Base-by-base conservation (phyloP, 1,140 invertebrate genomes). In the Armadillidium nasatum region DNA sequence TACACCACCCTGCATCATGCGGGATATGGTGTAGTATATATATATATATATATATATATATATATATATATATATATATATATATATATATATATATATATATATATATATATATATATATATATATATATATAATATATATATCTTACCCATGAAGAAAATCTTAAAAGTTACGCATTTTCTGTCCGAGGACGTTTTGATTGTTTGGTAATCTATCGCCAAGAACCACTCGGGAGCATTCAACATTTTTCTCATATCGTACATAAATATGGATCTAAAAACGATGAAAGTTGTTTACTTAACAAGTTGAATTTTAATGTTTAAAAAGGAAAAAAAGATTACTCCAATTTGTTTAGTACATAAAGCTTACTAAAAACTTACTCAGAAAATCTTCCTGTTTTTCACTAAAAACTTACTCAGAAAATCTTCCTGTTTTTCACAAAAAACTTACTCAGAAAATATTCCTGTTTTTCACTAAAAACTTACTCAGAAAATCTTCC, bases 141-240 rank as follows among this genome's bases (percentile, higher is more conserved):
- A 13, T 22, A 33, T 66, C 66, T 81, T 83, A 90, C 89, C 91
- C 87, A 91, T 93, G 82, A 96, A 96, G 84, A 96, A 93, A 76
- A 96, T 86, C 46, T 93, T 87, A 81, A 96, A 88, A 85, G 96
- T 94, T n/a, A 96, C 88, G 83, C 94, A 97, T 74, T 90, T 87
- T 69, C 91, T 91, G 79, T 89, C 87, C 79, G 94, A 90, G 68
- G 96, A 86, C 43, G 88, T 86, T 82, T 90, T 91, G 0, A 93
- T 94, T 83, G 91, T 90, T 13, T 94, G 87, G 46, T 89, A 89
- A 85, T 96, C 94, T 10, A 94, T 90, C 7, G 91, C 91, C 66
- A 96, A 82, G 88, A 95, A 93, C 94, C 94, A 96, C 82, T 93
- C 90, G 0, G 94, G 93, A 60, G 94, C 89, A 3, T 92, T 93